Base-by-base conservation (phyloP, 2,113 vertebrate genomes). In the Urocolius indicus region DNA sequence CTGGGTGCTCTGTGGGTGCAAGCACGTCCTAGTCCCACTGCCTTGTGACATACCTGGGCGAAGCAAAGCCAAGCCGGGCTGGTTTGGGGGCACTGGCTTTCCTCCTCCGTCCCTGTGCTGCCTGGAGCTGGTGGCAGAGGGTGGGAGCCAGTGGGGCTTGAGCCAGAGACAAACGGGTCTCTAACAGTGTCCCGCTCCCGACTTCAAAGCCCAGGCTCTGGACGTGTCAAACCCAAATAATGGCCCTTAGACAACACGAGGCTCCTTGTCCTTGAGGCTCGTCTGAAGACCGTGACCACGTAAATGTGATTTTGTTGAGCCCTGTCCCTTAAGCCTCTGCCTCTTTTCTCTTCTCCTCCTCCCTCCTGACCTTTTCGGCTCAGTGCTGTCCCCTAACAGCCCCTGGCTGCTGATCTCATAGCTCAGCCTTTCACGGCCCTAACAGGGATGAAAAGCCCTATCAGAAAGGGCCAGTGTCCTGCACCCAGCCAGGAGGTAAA, bases 261-360 rank as follows among this genome's bases (percentile, higher is more conserved):
- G 93, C 84, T 91, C 84, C 96, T 97, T 96, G 91, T 96, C 94
- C 90, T 59, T 91, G 93, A 77, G 90, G 58, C 94, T 96, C 92
- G 97, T 92, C 96, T 97, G 97, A 96, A 94, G 96, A 95, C 95
- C 95, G 91, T 97, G 97, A 97, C 95, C 95, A 96, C 38, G 93
- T 95, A 96, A 97, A 97, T 97, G 95, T 79, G 97, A 97, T 97
- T 97, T 97, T 94, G 95, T 91, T 95, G 96, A 96, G 96, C 93
- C 94, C 90, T 91, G 92, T 89, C 84, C 89, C 93, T 95, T 95
- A 93, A 96, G 95, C 95, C 92, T 93, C 75, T 96, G 90, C 96
- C 89, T 97, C 95, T 96, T 96, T 97, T 96, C 95, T 96, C 95
- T 95, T 95, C 90, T 95, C 89, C 93, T 90, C 93, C 94, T 96